Evolutionary conservation across 1,140 invertebrate species (phyloP), one percentile per base, ranked within the genome.

Genomic region (Listronotus bonariensis): DNA sequence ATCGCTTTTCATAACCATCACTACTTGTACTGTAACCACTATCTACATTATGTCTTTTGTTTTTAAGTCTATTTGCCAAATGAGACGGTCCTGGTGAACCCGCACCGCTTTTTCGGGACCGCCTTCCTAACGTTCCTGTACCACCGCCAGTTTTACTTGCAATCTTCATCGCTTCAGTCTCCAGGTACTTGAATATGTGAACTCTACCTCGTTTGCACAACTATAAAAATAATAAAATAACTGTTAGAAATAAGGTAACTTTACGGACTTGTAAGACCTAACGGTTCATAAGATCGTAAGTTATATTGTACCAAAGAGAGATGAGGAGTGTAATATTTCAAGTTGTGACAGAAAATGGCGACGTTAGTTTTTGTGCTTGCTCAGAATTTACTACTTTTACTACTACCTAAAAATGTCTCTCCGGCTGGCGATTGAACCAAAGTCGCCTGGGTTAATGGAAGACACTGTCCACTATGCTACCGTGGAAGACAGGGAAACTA

Each of bases 171-270:
- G 93, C 92, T 82, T 93, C 90, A 74, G 88, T 91, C 76, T 96
- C 93, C 59, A 97, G 82, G 81, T 92, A 96, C 77, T 97, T 97
- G 82, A 96, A 96, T 65, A 97, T 93, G 80, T 97, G 95, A 72
- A 93, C 91, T 75, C 92, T 85, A 65, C 95, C 95, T 77, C 93
- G 87, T 79, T 90, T 90, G 81, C 94, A 97, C 66, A 96, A 82
- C 93, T 96, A 78, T 12, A 82, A 41, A 62, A 49, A 31, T 46
- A 56, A 52, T 34, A 49, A 52, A 18, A 51, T 42, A 7, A 11
- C 52, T 31, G 11, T 34, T 9, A 41, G 42, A 3, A 12, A 11
- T 41, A n/a, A 41, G 40, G 1, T 12, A 15, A 12, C 2, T n/a
- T n/a, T 60, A 68, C 64, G 31, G n/a, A 46, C 17, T 14, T 11